A percentile compares a stretch with the other conserved stretches of the same genome.
These are phyloP conservation scores for Cheiracanthium punctorium DNA, from an alignment of 2,888 invertebrate species.

Conservation along the genomic window DNA sequence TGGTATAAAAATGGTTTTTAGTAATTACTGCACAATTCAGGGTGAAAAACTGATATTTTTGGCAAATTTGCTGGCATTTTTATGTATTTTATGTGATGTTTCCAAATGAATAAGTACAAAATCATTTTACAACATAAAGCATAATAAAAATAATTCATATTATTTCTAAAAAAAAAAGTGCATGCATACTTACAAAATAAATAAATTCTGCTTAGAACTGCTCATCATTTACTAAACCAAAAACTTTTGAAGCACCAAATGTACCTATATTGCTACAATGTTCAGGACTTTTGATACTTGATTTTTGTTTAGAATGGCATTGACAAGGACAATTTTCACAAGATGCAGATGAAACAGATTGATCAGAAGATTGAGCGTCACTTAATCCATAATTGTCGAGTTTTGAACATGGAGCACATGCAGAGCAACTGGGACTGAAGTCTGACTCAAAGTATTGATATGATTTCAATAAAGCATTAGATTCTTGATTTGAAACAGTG, in stretches of 20 bases:
- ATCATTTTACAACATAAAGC: too few relatives aligned
- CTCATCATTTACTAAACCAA: not conserved
- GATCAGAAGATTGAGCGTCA: slow-evolving; percentile 2
- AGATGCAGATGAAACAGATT: not conserved
- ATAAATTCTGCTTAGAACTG: not conserved
- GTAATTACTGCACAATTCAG: too few relatives aligned
- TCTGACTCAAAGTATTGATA: slow-evolving; percentile 9
- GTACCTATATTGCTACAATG: not conserved
- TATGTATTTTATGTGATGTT: too few relatives aligned
- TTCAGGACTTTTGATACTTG: slow-evolving; percentile 1
- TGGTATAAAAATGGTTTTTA: too few relatives aligned
- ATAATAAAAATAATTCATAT: too few relatives aligned
- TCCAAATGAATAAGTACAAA: too few relatives aligned
- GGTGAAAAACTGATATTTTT: too few relatives aligned
- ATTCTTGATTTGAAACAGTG: too few relatives aligned
- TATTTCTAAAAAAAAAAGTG: too few relatives aligned
- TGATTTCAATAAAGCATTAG: not conserved
- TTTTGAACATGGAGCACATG: not conserved
- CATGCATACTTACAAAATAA: not conserved
- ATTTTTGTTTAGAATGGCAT: slow-evolving; percentile 32
- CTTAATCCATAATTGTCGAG: not conserved
- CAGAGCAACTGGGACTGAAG: not conserved
- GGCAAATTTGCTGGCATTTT: too few relatives aligned
- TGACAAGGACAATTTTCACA: slow-evolving; percentile 27
- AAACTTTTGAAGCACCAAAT: not conserved